Evolutionary conservation across 2,113 vertebrate genomes (phyloP).

Genomic region (Festucalex cinctus): DNA sequence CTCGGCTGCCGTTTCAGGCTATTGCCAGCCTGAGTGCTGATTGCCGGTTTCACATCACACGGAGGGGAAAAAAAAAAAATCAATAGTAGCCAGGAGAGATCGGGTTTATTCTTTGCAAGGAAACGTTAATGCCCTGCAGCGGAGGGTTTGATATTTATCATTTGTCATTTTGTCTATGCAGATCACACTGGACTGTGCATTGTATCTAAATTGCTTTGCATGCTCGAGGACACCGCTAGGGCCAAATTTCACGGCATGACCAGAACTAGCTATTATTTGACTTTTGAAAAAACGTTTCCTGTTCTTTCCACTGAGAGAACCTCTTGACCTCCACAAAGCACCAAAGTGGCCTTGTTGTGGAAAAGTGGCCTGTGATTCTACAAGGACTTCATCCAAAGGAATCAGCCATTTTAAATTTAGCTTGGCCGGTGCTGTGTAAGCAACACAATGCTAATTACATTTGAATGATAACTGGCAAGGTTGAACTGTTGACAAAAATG

Average conservation of each 20-base stretch:
- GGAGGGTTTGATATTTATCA: conserved; percentile 60
- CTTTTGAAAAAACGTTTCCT: conserved; percentile 29
- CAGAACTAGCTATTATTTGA: conserved; percentile 17
- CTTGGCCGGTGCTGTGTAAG: background rate
- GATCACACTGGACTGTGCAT: conserved; percentile 34
- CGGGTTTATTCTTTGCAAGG: conserved; percentile 70
- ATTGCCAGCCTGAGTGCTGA: conserved; percentile 80
- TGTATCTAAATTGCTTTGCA: conserved; percentile 27
- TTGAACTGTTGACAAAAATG: background rate
- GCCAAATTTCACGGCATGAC: conserved; percentile 7
- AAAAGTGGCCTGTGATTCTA: conserved; percentile 37
- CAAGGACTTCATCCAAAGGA: conserved; percentile 22
- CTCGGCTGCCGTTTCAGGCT: conserved; percentile 81
- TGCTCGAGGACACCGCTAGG: conserved; percentile 18
- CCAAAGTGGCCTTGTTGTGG: conserved; percentile 24
- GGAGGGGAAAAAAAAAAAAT: conserved; percentile 67
- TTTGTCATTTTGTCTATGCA: conserved; percentile 55
- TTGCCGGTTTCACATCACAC: conserved; percentile 84
- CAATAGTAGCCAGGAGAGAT: conserved; percentile 73
- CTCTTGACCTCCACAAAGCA: conserved; percentile 23
- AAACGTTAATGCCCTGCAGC: conserved; percentile 70
- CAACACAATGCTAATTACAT: background rate
- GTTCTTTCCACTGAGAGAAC: conserved; percentile 23
- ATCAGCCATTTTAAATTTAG: background rate
- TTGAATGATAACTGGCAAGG: background rate